Conservation (phyloP, 2,888 invertebrate species). For the Amphipyra tragopoginis region DNA sequence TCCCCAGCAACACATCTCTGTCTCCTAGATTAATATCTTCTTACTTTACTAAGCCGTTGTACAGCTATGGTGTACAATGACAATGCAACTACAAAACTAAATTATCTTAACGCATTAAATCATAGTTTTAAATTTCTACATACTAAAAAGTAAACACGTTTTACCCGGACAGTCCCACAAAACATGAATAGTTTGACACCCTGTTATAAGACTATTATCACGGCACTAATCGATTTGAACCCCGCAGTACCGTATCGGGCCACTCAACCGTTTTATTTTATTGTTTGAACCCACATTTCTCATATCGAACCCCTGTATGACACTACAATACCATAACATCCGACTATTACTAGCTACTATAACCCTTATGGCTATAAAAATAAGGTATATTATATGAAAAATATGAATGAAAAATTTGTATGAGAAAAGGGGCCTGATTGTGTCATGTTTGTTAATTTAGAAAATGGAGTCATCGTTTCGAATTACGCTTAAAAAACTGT, state of each 20-base stretch:
- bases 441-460: conserved; percentile 80
- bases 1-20: too few species aligned
- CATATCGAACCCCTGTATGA: conserved; percentile 72
- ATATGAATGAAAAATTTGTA: conserved; percentile 23
- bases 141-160: not conserved
- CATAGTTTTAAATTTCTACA: not conserved
- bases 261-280: conserved; percentile 87
- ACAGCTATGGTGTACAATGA: too few species aligned
- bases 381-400: conserved; percentile 43
- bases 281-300: conserved; percentile 83
- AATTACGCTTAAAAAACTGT: conserved; percentile 61
- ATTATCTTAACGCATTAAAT: too few species aligned
- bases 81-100: too few species aligned
- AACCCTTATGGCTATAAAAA: conserved; percentile 45
- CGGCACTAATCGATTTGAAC: conserved; percentile 87
- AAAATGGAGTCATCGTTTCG: conserved; percentile 71
- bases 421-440: conserved; percentile 66
- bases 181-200: conserved; percentile 57
- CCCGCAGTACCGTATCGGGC: conserved; percentile 78
- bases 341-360: conserved; percentile 13
- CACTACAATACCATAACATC: conserved; percentile 50
- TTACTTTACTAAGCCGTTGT: too few species aligned
- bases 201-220: conserved; percentile 77
- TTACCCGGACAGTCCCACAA: conserved; percentile 17
- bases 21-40: too few species aligned